phyloP scores from a whole-genome alignment of 2,888 invertebrate species.

The Trissoscelio sp. region DNA sequence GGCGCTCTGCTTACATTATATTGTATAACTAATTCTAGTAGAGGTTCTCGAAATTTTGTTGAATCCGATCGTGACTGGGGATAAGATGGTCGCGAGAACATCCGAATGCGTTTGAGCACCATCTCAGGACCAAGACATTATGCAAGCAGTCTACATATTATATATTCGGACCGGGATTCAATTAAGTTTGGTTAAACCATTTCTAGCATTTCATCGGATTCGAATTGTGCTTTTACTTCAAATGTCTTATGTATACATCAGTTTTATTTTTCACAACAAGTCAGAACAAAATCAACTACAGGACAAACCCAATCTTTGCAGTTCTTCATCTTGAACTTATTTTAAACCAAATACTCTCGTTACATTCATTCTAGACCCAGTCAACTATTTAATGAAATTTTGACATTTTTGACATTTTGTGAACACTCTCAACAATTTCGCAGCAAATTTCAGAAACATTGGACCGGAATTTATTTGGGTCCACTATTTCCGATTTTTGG shows the following conservation, averaged over 20 bases:
- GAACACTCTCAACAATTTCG: no score
- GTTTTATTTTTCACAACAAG: constrained; percentile 35
- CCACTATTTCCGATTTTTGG: no score
- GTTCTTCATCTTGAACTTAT: no score
- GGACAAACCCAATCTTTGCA: no score
- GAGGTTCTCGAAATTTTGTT: constrained; percentile 81
- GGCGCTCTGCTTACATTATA: constrained; percentile 84
- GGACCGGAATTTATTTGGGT: no score
- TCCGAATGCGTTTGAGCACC: constrained; percentile 69
- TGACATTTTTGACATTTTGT: no score
- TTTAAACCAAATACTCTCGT: no score
- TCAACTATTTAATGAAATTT: no score
- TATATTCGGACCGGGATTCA: constrained; percentile 84
- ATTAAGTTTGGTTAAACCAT: constrained; percentile 83
- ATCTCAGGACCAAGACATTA: constrained; percentile 80
- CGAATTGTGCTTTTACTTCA: constrained; percentile 73
- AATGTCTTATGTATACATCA: constrained; percentile 36
- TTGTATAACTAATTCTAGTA: constrained; percentile 83
- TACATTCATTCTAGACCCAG: no score
- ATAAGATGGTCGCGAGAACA: constrained; percentile 66
- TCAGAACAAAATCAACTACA: no score
- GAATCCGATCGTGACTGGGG: constrained; percentile 65
- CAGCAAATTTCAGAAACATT: no score
- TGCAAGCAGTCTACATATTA: constrained; percentile 84
- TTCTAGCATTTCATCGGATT: constrained; percentile 74